A percentile compares a stretch with the other conserved stretches of the same genome.
These are phyloP conservation scores for Falco biarmicus DNA, from an alignment of 2,797 vertebrate species.

Conservation along the genomic window DNA sequence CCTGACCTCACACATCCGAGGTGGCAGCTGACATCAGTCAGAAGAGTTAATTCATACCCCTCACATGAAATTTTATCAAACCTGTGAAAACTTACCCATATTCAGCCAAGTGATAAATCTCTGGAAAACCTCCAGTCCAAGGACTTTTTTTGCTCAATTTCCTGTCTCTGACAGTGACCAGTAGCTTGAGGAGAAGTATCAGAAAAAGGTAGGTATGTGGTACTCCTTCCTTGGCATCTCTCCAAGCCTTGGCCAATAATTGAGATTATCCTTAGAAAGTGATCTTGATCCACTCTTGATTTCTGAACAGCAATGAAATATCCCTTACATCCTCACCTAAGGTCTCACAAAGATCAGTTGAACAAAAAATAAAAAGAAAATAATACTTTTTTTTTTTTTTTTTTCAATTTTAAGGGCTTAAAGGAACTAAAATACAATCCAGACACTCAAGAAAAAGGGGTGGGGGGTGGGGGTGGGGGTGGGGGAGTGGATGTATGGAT, in stretches of 20 bases:
- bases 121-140: conserved; percentile 5
- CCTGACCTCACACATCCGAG: background rate
- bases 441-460: accelerated
- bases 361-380: background rate
- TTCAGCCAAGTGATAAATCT: conserved; percentile 27
- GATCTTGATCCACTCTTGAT: background rate
- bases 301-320: background rate
- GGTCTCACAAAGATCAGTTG: background rate
- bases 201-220: background rate
- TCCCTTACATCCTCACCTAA: background rate
- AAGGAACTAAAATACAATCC: background rate
- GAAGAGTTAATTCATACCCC: background rate
- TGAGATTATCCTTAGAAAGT: background rate
- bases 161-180: background rate
- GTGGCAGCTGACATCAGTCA: background rate
- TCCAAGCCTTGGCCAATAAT: background rate
- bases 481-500: accelerated
- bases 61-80: background rate
- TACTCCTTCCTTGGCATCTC: background rate
- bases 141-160: conserved; percentile 39
- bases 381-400: background rate
- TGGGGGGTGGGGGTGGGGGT: accelerated
- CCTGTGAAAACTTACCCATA: conserved; percentile 17
- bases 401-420: background rate
- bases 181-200: background rate